Percentiles rank a stretch among this genome's conserved stretches.
These are phyloP conservation scores for Drosophila orosa DNA, from an alignment of 1,140 invertebrate species.

Conservation along the genomic window DNA sequence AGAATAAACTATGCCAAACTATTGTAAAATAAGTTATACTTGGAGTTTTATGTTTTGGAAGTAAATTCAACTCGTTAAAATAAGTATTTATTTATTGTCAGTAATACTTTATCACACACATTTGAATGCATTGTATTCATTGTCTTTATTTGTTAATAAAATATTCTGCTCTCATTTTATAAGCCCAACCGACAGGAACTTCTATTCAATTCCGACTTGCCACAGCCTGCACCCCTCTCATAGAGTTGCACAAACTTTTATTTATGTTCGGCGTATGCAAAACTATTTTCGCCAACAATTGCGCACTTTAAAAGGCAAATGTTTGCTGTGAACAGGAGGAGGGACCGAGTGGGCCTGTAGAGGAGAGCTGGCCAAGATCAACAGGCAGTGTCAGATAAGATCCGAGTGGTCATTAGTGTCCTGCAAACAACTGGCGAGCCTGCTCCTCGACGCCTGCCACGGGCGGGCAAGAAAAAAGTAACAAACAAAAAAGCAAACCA, in stretches of 20 bases:
- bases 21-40: no score
- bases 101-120: background rate
- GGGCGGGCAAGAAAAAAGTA: constrained; percentile 30
- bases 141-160: background rate
- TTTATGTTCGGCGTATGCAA: constrained; percentile 46
- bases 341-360: background rate
- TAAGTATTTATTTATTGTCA: background rate
- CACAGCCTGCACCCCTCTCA: background rate
- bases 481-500: constrained; percentile 51
- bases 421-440: constrained; percentile 65
- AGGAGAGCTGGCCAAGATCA: constrained; percentile 35
- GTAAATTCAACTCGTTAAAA: no score
- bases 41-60: background rate
- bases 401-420: constrained; percentile 79
- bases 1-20: no score
- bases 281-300: constrained; percentile 50
- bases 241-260: constrained; percentile 25
- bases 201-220: background rate
- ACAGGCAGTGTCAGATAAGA: constrained; percentile 63
- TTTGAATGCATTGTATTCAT: background rate
- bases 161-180: background rate
- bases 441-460: constrained; percentile 25
- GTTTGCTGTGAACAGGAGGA: constrained; percentile 15
- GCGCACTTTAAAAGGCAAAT: constrained; percentile 43
- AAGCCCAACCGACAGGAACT: background rate